Conservation (phyloP, 1,140 invertebrate species). For the Vanessa tameamea region DNA sequence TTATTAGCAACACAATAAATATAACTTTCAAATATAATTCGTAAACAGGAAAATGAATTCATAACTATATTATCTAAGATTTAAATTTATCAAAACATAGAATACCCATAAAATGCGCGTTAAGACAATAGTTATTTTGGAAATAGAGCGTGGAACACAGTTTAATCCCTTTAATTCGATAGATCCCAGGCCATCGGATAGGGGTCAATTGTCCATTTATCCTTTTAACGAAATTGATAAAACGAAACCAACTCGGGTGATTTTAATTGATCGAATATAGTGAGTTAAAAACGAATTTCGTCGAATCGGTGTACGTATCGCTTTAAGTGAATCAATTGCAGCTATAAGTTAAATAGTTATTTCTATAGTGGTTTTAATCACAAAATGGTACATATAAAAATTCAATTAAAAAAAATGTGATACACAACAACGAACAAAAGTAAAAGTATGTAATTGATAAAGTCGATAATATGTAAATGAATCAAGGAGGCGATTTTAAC, state of each 20-base stretch:
- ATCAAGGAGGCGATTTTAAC: too few species aligned
- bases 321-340: conserved; percentile 27
- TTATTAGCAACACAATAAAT: too few species aligned
- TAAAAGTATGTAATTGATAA: too few species aligned
- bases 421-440: too few species aligned
- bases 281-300: conserved; percentile 68
- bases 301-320: conserved; percentile 22
- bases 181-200: conserved; percentile 71
- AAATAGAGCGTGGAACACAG: conserved; percentile 61
- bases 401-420: background rate
- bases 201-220: conserved; percentile 80
- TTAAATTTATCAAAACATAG: background rate
- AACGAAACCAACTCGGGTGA: conserved; percentile 72
- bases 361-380: conserved; percentile 28
- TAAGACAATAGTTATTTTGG: conserved; percentile 39
- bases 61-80: background rate
- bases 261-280: conserved; percentile 75
- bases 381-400: background rate
- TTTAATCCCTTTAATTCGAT: conserved; percentile 75
- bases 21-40: too few species aligned
- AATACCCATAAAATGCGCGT: background rate
- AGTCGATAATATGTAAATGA: too few species aligned
- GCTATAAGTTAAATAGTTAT: conserved; percentile 14
- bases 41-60: background rate
- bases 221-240: conserved; percentile 80